phyloP scores from a whole-genome alignment of 2,888 invertebrate genomes.

The Sceliomorpha sp. region DNA sequence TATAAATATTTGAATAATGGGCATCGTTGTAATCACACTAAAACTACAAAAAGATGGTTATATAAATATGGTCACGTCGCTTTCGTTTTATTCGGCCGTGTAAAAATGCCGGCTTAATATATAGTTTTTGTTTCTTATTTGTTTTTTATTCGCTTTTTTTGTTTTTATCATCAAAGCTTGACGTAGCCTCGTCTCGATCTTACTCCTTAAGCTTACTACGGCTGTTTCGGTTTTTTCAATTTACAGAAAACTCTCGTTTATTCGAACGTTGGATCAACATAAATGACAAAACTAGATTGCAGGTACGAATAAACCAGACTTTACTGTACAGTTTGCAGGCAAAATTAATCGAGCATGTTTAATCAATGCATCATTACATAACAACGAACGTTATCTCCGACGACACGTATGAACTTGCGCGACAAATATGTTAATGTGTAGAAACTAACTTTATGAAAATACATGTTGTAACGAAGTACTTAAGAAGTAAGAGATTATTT shows the following conservation, averaged over 20 bases:
- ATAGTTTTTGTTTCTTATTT: conserved; percentile 11
- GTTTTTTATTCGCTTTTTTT: conserved; percentile 1
- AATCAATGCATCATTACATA: conserved; percentile 1
- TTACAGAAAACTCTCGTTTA: too few relatives aligned
- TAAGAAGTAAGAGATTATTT: conserved; percentile 17
- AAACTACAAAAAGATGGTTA: conserved; percentile 60
- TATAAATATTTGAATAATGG: conserved; percentile 55
- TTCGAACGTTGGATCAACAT: too few relatives aligned
- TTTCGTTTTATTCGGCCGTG: conserved; percentile 37
- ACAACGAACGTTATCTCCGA: conserved; percentile 10
- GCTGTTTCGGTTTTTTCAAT: background rate
- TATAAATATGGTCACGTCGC: conserved; percentile 50
- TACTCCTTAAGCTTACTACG: conserved; percentile 1
- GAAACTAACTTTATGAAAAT: conserved; percentile 38
- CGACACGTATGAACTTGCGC: conserved; percentile 9
- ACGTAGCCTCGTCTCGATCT: background rate
- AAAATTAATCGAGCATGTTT: too few relatives aligned
- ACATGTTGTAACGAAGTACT: conserved; percentile 17
- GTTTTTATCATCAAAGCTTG: conserved; percentile 1
- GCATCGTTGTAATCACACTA: conserved; percentile 62
- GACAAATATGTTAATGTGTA: conserved; percentile 20
- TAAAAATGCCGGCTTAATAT: conserved; percentile 48
- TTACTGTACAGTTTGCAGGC: too few relatives aligned
- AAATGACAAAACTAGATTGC: too few relatives aligned
- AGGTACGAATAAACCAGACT: too few relatives aligned